Conservation (phyloP, 1,140 invertebrate species). For the Tachypleus tridentatus region DNA sequence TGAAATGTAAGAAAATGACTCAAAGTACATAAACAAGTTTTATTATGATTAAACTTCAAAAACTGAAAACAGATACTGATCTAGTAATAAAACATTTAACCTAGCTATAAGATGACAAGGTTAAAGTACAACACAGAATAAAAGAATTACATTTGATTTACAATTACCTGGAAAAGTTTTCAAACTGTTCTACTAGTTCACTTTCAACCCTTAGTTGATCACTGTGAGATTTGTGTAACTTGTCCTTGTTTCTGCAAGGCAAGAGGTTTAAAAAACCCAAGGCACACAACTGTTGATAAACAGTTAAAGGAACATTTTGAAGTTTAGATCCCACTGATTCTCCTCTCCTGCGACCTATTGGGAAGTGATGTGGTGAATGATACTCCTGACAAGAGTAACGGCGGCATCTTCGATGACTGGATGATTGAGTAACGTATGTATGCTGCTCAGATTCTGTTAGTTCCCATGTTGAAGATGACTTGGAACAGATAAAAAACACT, state of each 20-base stretch:
- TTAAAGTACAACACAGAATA: too few relatives aligned
- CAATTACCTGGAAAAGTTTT: constrained; percentile 26
- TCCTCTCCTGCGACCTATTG: constrained; percentile 11
- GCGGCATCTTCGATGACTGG: background rate
- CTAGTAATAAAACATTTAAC: too few relatives aligned
- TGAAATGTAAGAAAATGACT: too few relatives aligned
- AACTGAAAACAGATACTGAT: too few relatives aligned
- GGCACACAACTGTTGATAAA: constrained; percentile 16
- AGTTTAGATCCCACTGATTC: constrained; percentile 15
- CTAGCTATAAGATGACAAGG: too few relatives aligned
- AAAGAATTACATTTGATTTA: too few relatives aligned
- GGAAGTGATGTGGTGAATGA: constrained; percentile 6
- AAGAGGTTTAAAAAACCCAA: constrained; percentile 19
- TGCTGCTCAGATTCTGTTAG: constrained; percentile 46
- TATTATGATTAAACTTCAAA: too few relatives aligned
- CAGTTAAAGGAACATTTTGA: constrained; percentile 2
- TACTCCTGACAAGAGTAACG: constrained; percentile 16
- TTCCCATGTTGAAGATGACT: constrained; percentile 30
- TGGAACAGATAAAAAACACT: constrained; percentile 20
- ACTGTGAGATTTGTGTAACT: constrained; percentile 12
- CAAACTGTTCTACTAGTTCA: constrained; percentile 37
- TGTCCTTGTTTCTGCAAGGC: constrained; percentile 16
- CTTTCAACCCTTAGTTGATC: constrained; percentile 27
- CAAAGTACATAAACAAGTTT: too few relatives aligned
- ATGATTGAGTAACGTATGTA: constrained; percentile 14